Conservation (phyloP, 2,888 invertebrate species). For the Chydorus sphaericus region DNA sequence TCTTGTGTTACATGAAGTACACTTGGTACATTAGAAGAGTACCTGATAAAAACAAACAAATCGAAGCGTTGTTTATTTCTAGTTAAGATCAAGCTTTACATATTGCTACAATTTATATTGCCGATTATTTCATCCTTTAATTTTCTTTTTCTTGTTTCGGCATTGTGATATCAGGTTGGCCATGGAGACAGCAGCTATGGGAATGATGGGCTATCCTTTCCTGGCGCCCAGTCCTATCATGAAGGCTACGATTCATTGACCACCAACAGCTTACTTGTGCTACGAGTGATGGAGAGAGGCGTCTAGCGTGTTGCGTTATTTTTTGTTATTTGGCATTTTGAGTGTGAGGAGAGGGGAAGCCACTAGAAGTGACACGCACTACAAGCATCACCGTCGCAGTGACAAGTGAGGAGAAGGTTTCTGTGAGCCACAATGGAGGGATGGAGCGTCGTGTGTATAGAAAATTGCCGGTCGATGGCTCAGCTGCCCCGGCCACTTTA, state of each 20-base stretch:
- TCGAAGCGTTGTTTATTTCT: neutral
- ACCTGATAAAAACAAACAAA: neutral
- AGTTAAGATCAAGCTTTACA: too few relatives aligned
- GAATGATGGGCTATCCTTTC: conserved; percentile 80
- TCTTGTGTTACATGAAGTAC: conserved; percentile 1
- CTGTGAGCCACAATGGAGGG: neutral
- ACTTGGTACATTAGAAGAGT: conserved; percentile 1
- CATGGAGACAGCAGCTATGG: conserved; percentile 84
- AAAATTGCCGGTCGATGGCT: too few relatives aligned
- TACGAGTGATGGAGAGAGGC: neutral
- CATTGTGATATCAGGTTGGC: conserved; percentile 64
- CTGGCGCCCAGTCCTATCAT: conserved; percentile 85
- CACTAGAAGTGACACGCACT: neutral
- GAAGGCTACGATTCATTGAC: conserved; percentile 77
- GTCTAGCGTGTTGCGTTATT: too few relatives aligned
- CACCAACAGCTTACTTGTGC: conserved; percentile 2
- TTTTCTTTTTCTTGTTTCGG: neutral
- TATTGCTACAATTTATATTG: too few relatives aligned
- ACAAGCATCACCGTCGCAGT: too few relatives aligned
- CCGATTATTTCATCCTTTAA: neutral
- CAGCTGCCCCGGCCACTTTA: too few relatives aligned
- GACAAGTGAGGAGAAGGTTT: neutral
- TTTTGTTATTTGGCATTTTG: too few relatives aligned
- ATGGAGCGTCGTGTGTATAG: neutral
- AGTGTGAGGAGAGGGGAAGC: too few relatives aligned